Evolutionary conservation across 2,797 vertebrate species (phyloP), one percentile per base, ranked within the genome.

Genomic region (Mastacembelus armatus): DNA sequence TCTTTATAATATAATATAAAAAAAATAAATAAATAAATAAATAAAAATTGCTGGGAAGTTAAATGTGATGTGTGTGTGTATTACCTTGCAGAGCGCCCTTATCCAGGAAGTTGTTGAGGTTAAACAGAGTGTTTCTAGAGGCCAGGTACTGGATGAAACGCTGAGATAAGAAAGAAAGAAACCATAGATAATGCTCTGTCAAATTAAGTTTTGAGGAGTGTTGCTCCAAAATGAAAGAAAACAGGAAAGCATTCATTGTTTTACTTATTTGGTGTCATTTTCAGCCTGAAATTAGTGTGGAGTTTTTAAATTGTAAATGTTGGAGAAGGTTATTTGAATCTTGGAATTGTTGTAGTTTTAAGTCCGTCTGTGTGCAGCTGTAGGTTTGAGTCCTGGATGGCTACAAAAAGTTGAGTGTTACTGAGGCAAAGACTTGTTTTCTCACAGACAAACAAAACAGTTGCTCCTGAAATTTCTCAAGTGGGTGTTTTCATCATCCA

Each of bases 51-150:
- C 38, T 54, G 12, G 33, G 4, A 14, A 19, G 1, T 26, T 1
- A 10, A 10, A 10, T 7, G n/a, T 15, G 27, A 1, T n/a, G 22
- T 43, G 19, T 16, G 29, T 22, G 40, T 15, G 15, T 1, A 24
- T 72, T 94, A 98, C 97, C 96, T 94, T 98, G 96, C 93, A 95
- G 89, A 60, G 95, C 95, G 86, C 96, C 96, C 89, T 96, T 96
- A 91, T 99, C 97, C 88, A 99, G 88, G 90, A 98, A 99, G 93
- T 97, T 98, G 93, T 95, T 95, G 69, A 99, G 92, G 87, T 97
- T 98, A 82, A 99, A 98, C 86, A 99, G 93, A 5, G 96, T 96
- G 85, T 95, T 96, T 90, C 96, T 94, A 78, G 96, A 99, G 80
- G 98, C 96, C 88, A 98, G 91, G 85, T 99, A 97, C 88, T 96